phyloP scores from a whole-genome alignment of 2,888 invertebrate genomes.

The Teleogryllus oceanicus region DNA sequence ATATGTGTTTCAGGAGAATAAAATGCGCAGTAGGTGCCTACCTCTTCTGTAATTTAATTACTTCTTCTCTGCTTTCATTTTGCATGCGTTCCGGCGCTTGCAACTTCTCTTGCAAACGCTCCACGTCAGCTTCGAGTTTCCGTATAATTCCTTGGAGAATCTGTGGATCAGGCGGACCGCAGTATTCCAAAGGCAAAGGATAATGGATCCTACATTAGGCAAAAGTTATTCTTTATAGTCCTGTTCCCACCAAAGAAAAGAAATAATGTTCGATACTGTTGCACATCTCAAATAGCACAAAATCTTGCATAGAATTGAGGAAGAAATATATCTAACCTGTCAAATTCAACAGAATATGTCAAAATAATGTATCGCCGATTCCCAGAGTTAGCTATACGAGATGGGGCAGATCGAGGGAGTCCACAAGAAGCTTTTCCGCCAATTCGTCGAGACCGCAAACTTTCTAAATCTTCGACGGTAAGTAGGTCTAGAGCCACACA shows the following conservation, averaged over 20 bases:
- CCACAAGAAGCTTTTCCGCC: constrained; percentile 33
- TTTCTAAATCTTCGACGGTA: constrained; percentile 54
- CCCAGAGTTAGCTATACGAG: constrained; percentile 21
- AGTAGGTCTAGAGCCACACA: constrained; percentile 53
- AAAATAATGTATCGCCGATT: constrained; percentile 52
- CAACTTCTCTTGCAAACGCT: constrained; percentile 42
- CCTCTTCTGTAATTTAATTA: constrained; percentile 26
- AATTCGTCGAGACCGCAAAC: constrained; percentile 48
- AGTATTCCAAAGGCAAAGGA: constrained; percentile 54
- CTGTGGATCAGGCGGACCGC: constrained; percentile 53
- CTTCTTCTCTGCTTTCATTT: constrained; percentile 21
- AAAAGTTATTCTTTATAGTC: constrained; percentile 29
- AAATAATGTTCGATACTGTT: no score
- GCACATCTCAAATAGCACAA: constrained; percentile 3
- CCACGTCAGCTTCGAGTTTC: constrained; percentile 50
- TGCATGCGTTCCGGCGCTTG: constrained; percentile 38
- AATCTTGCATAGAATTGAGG: constrained; percentile 31
- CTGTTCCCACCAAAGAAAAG: constrained; percentile 24
- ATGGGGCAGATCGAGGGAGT: constrained; percentile 19
- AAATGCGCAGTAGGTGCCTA: not conserved
- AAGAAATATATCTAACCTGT: constrained; percentile 44
- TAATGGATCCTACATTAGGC: constrained; percentile 50
- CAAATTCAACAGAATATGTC: constrained; percentile 55
- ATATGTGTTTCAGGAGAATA: no score
- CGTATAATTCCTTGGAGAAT: constrained; percentile 53